Conservation (phyloP, 2,797 vertebrate genomes). For the Silurus lanzhouensis region DNA sequence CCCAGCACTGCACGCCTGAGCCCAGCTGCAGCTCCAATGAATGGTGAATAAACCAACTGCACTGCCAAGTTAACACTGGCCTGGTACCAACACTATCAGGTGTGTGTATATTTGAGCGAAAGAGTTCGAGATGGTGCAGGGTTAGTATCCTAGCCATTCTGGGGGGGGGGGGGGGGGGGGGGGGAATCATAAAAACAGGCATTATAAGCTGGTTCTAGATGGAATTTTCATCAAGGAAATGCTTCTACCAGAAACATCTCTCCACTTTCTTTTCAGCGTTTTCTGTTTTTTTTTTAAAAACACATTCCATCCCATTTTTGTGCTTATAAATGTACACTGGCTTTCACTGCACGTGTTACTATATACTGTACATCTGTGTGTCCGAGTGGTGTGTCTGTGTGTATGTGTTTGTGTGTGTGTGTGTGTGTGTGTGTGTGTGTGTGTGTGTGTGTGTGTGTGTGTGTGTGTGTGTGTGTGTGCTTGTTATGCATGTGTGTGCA, state of each 20-base stretch:
- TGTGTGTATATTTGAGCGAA: conserved; percentile 46
- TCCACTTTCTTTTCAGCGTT: background rate
- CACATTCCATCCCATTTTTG: background rate
- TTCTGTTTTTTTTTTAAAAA: background rate
- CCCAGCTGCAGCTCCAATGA: conserved; percentile 51
- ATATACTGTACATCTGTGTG: conserved; percentile 4
- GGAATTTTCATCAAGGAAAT: conserved; percentile 17
- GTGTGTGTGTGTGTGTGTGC: conserved; percentile 14
- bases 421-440: conserved; percentile 34
- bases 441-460: background rate
- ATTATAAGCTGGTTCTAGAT: background rate
- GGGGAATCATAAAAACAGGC: background rate
- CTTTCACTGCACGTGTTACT: background rate
- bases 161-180: background rate
- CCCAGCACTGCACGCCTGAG: conserved; percentile 5
- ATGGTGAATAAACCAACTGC: conserved; percentile 49
- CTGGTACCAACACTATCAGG: conserved; percentile 48
- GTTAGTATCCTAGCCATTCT: conserved; percentile 6
- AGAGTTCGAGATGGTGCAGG: conserved; percentile 35
- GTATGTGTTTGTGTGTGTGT: background rate
- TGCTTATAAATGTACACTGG: background rate
- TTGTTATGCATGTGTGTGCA: conserved; percentile 7
- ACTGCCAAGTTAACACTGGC: conserved; percentile 54
- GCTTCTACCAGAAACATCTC: background rate
- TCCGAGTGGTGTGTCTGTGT: conserved; percentile 40